Percentiles rank a stretch among this genome's conserved stretches.
Evolutionary conservation across 2,797 vertebrate species (phyloP).

Genomic region (Fistularia commersonii): DNA sequence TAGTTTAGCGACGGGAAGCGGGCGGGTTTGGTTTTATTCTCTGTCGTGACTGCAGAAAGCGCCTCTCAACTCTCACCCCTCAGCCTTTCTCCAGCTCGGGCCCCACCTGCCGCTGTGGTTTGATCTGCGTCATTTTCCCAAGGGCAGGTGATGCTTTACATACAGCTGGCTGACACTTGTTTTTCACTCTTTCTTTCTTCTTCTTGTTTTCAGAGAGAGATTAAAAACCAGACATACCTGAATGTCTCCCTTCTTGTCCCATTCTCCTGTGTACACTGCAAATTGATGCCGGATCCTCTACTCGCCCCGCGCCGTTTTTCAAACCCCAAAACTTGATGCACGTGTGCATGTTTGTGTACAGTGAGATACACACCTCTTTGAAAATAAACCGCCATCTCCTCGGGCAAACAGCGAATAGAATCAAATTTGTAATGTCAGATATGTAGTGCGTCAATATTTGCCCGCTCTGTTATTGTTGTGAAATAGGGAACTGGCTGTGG

Average conservation of each 20-base stretch:
- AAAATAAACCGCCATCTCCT: conserved; percentile 67
- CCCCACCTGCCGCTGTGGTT: conserved; percentile 32
- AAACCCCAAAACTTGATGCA: conserved; percentile 18
- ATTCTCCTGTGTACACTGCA: conserved; percentile 43
- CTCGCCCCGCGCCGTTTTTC: conserved; percentile 21
- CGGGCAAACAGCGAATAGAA: conserved; percentile 71
- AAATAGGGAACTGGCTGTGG: conserved; percentile 61
- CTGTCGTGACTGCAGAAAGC: conserved; percentile 6
- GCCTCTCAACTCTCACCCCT: conserved; percentile 1
- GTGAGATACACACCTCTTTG: conserved; percentile 40
- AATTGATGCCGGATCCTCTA: conserved; percentile 27
- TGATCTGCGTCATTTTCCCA: conserved; percentile 4
- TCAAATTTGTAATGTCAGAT: conserved; percentile 70
- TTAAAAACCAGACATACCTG: conserved; percentile 6
- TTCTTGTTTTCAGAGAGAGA: conserved; percentile 29
- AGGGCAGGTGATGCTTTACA: conserved; percentile 57
- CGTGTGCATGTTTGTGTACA: conserved; percentile 21
- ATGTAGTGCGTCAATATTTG: conserved; percentile 77
- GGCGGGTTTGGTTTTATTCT: neutral
- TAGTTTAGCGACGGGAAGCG: too few species aligned
- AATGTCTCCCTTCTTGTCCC: conserved; percentile 5
- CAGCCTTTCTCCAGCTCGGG: conserved; percentile 17
- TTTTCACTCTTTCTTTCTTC: conserved; percentile 19
- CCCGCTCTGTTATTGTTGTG: conserved; percentile 69
- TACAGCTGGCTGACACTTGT: conserved; percentile 47